Conservation (phyloP, 2,888 invertebrate species). For the Diarsia brunnea region DNA sequence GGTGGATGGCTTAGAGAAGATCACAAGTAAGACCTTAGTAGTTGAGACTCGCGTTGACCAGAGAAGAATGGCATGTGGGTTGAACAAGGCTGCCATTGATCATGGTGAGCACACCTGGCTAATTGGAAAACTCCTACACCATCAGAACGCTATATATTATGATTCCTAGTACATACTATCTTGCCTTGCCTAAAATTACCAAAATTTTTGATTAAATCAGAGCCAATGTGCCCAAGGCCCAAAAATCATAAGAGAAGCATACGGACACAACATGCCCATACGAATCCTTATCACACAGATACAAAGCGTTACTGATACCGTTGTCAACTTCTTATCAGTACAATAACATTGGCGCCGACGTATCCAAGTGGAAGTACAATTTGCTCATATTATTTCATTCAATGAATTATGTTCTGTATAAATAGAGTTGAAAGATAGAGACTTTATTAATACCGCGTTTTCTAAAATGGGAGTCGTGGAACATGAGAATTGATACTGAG, state of each 20-base stretch:
- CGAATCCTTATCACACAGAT: slow-evolving; percentile 53
- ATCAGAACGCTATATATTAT: no score
- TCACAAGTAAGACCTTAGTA: background rate
- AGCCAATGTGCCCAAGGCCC: background rate
- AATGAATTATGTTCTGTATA: slow-evolving; percentile 41
- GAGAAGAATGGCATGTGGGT: background rate
- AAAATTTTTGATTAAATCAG: slow-evolving; percentile 5
- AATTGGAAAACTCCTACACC: background rate
- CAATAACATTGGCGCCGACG: slow-evolving; percentile 63
- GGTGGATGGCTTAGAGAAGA: background rate
- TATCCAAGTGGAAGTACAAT: slow-evolving; percentile 51
- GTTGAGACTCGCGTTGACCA: background rate
- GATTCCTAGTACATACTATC: background rate
- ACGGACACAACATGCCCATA: slow-evolving; percentile 18
- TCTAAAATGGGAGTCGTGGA: background rate
- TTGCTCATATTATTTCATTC: slow-evolving; percentile 40
- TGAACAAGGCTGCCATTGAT: background rate
- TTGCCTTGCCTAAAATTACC: background rate
- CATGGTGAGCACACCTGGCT: background rate
- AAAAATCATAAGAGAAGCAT: slow-evolving; percentile 9
- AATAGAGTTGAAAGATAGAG: slow-evolving; percentile 36
- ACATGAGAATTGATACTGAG: background rate
- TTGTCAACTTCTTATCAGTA: slow-evolving; percentile 51
- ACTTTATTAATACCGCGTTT: slow-evolving; percentile 11
- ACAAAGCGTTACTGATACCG: slow-evolving; percentile 52